Conservation (phyloP, 2,113 vertebrate species). For the Zosterops hypoxanthus region DNA sequence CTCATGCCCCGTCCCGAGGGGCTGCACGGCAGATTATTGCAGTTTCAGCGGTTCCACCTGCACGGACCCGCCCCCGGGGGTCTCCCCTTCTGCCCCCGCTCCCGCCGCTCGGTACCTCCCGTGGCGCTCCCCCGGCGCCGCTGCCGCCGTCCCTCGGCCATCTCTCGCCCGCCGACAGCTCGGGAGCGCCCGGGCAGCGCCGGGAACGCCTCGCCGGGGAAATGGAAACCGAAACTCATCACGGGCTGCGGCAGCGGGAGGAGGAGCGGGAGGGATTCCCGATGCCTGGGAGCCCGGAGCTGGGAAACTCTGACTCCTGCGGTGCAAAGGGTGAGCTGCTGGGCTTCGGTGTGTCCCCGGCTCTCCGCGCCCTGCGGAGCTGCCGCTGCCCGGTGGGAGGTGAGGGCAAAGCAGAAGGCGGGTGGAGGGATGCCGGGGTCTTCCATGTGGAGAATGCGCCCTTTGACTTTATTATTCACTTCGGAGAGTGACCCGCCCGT, state of each 20-base stretch:
- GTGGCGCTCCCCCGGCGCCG: background rate
- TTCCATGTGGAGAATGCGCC: background rate
- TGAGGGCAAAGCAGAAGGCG: background rate
- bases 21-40: background rate
- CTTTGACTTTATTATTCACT: background rate
- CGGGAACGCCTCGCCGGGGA: background rate
- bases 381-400: background rate
- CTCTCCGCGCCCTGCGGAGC: background rate
- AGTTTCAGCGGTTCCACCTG: background rate
- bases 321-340: too few species aligned
- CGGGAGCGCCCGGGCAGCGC: background rate
- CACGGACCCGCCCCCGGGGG: background rate
- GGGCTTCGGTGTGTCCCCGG: too few species aligned
- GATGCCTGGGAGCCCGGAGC: fast-evolving
- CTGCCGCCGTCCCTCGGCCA: background rate
- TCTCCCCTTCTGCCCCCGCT: background rate
- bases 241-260: background rate
- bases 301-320: background rate
- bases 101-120: background rate
- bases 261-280: background rate
- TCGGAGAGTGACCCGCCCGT: background rate
- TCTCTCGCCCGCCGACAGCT: background rate
- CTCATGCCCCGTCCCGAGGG: background rate
- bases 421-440: background rate
- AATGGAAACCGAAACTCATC: conserved; percentile 6